Base-by-base conservation (phyloP, 2,888 invertebrate species). In the Eustalomyia histrio region DNA sequence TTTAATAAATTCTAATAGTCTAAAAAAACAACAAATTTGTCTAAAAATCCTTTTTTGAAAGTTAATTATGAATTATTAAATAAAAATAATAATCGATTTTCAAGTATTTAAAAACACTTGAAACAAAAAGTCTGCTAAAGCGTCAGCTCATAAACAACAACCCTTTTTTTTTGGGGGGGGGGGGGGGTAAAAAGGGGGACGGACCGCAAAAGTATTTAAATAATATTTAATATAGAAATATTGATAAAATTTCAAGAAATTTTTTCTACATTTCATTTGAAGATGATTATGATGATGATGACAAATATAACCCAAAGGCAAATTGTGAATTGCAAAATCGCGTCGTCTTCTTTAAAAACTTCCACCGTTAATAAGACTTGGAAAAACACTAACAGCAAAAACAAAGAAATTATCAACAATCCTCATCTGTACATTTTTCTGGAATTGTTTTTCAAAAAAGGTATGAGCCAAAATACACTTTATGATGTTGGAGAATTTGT, bases 221-320 rank as follows among this genome's bases (percentile, higher is more conserved):
- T 86, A 88, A 87, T 85, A 86, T 86, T 85, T 85, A 83, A 80
- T 85, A 83, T 85, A 85, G 83, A 84, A 85, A 64, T 71, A 72
- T 79, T 79, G 50, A 65, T 71, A 65, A 33, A 65, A 60, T 75
- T 71, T 58, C n/a, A 18, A 55, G 55, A 24, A 55, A 29, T 52
- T 53, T 24, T 55, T 24, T 21, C 24, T 21, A 21, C 10, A 29
- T 29, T 29, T 21, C 55, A 24, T n/a, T 24, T 12, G 57, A 43
- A 14, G 21, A 12, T 60, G 52, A 17, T 79, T 83, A 83, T 89
- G 21, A 12, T 60, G 52, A 17, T 79, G 83, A 83, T 89, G 89
- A 88, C 89, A 89, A 89, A 87, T 89, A 86, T 52, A 35, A 61
- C 21, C 78, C 65, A 29, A n/a, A 61, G 65, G 74, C 81, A 61